Base-by-base conservation (phyloP, 2,888 invertebrate genomes). In the Zygogramma bicolorata region DNA sequence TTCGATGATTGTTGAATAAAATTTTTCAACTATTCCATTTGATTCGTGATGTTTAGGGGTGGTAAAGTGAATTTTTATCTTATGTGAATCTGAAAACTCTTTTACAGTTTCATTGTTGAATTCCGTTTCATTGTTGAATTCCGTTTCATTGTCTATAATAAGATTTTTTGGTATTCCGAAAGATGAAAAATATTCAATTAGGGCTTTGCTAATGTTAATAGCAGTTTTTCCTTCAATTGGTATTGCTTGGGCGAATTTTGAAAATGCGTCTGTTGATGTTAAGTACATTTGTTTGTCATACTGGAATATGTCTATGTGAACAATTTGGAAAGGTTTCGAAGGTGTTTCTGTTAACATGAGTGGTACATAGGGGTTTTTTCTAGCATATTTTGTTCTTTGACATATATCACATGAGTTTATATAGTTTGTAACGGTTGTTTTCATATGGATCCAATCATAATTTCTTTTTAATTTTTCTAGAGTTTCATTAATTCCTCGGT, bases 391-490 rank as follows among this genome's bases (percentile, higher is more conserved):
- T 18, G 61, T 20, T 20, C 49, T 8, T 62, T 68, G 68, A 22
- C 40, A 60, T 63, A 53, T 53, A 27, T 65, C 42, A 13, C 58
- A 59, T 34, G 27, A 46, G 34, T 67, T 57, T 25, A 69, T 65
- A 60, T 46, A 49, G 5, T 61, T 13, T 22, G 61, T 61, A 15
- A 65, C 38, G 5, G 58, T 40, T 10, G n/a, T 57, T 63, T 72
- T 69, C 59, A 65, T 65, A 40, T 59, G 29, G 57, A n/a, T 65
- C 69, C 69, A 65, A 57, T 65, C 58, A 59, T 70, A 58, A 59
- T 70, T 70, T 53, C 25, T 59, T 31, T 66, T 63, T 8, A 60
- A 29, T 1, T 27, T 18, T 42, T 66, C 70, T 3, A 38, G 25
- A 7, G 70, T 66, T 31, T 70, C 60, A 31, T 38, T 15, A 8